phyloP scores from a whole-genome alignment of 2,113 vertebrate species.

The Melanocharis versteri region DNA sequence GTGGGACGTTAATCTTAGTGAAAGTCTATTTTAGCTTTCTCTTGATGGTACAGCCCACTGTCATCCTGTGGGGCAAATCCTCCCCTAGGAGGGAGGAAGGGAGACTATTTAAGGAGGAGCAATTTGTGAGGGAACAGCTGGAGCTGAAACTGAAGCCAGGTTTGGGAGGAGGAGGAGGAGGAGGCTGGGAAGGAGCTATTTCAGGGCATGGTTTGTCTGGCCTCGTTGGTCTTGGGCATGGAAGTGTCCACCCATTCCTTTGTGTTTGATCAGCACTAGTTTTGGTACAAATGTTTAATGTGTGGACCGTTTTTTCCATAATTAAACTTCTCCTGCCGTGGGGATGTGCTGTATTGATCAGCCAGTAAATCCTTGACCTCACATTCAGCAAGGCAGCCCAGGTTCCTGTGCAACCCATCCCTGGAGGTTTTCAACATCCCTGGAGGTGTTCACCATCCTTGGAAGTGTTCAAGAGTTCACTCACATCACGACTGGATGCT shows the following conservation, averaged over 20 bases:
- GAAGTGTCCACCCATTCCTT: not conserved
- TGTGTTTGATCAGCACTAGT: not conserved
- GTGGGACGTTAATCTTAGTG: not conserved
- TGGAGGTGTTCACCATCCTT: not conserved
- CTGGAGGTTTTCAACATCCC: not conserved
- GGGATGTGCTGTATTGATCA: not conserved
- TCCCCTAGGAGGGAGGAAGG: not conserved
- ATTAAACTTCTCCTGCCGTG: not conserved
- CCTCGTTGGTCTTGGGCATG: not conserved
- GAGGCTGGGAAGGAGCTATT: conserved; percentile 14
- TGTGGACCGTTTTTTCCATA: not conserved
- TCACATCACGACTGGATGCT: not conserved
- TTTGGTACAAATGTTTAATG: not conserved
- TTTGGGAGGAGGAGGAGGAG: not conserved
- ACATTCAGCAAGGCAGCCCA: not conserved
- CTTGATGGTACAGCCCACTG: not conserved
- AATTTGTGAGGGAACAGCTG: not conserved
- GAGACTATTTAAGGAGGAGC: not conserved
- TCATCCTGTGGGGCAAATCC: not conserved
- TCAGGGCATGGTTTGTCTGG: not conserved
- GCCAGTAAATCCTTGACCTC: not conserved
- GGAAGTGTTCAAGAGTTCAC: not conserved
- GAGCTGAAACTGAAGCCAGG: not conserved
- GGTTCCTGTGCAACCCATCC: not conserved
- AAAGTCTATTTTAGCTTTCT: not conserved